A percentile compares a stretch with the other conserved stretches of the same genome.
Evolutionary conservation across 2,113 vertebrate species (phyloP).

Genomic region (Apodemus speciosus): DNA sequence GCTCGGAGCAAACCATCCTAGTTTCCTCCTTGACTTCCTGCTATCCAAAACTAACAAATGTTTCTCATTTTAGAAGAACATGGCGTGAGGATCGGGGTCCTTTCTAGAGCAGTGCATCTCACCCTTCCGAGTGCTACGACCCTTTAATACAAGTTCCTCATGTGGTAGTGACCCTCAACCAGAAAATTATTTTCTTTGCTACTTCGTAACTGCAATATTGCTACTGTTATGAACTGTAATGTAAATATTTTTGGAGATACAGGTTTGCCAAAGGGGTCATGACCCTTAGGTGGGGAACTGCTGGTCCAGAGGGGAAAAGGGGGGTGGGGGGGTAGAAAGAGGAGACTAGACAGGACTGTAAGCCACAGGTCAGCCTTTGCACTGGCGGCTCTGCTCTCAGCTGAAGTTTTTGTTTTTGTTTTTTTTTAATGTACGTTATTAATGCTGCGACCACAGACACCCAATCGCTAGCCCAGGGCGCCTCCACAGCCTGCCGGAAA

Average conservation of each 20-base stretch:
- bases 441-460: neutral
- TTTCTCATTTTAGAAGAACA: constrained; percentile 73
- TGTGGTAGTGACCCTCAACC: neutral
- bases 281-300: neutral
- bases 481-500: neutral
- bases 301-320: neutral
- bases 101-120: neutral
- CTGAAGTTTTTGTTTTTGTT: too few species aligned
- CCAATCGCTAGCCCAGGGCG: neutral
- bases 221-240: neutral
- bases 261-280: neutral
- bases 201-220: neutral
- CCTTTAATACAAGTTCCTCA: neutral
- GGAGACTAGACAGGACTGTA: neutral
- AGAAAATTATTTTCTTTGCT: neutral
- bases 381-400: neutral
- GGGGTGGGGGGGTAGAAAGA: neutral
- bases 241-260: neutral
- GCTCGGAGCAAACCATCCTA: constrained; percentile 20
- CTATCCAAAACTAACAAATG: constrained; percentile 75
- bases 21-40: constrained; percentile 39
- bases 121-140: neutral
- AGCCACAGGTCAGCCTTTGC: constrained; percentile 40
- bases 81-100: constrained; percentile 40
- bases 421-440: too few species aligned